Percentiles rank a stretch among this genome's conserved stretches.
These are phyloP conservation scores for Hydropotes inermis DNA, from an alignment of 2,113 vertebrate genomes.

Conservation along the genomic window DNA sequence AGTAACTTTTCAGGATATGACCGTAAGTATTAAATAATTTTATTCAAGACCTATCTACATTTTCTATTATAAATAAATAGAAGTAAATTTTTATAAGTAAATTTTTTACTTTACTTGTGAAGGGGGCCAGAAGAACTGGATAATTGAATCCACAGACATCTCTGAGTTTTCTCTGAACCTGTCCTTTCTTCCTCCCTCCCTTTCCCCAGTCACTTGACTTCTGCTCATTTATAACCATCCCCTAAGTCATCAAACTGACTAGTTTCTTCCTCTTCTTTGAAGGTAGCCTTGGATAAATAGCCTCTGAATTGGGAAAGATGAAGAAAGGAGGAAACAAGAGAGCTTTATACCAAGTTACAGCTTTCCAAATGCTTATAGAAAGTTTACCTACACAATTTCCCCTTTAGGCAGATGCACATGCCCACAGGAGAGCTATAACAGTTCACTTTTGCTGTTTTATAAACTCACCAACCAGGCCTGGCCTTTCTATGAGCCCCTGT, in stretches of 20 bases:
- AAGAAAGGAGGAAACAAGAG: neutral
- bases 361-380: neutral
- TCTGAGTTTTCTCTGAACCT: neutral
- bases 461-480: neutral
- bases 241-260: neutral
- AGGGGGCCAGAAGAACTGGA: neutral
- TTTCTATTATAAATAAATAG: neutral
- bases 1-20: fast-evolving
- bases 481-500: neutral
- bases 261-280: neutral
- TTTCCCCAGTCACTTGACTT: neutral
- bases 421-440: neutral
- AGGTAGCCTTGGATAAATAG: neutral
- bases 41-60: neutral
- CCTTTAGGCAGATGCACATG: neutral
- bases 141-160: neutral
- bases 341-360: neutral
- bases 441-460: neutral
- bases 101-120: neutral
- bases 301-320: neutral
- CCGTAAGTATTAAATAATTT: constrained; percentile 41
- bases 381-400: neutral
- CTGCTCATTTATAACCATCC: neutral
- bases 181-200: neutral
- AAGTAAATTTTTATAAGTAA: neutral